Evolutionary conservation across 2,797 vertebrate species (phyloP), one percentile per base, ranked within the genome.

Genomic region (Dendrocincla fuliginosa): DNA sequence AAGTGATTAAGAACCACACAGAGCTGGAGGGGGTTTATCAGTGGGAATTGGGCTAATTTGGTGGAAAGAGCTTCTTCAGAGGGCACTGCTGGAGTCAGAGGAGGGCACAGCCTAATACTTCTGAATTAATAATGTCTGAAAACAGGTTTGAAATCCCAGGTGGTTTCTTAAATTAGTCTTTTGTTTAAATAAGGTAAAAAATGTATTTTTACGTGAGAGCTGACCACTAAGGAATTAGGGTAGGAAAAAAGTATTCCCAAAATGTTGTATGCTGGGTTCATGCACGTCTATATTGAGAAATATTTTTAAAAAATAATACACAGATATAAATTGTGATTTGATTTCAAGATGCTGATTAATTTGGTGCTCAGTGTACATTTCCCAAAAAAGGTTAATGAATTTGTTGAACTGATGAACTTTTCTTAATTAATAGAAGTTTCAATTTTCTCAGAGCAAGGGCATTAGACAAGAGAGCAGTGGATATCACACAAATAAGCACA

Each of bases 341-440:
- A 83, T 93, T 89, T 96, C 49, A 74, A 53, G 81, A 95, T 90
- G 56, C 82, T 97, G 93, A 97, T 97, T 97, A 96, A 86, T 93
- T 97, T 96, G 91, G 59, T 87, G 93, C 87, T 97, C 86, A 88
- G 83, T 91, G 85, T 85, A 93, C 89, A 75, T 95, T 95, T 95
- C 85, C 85, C 56, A 85, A 95, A 95, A 94, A 96, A 97, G 82
- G 78, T 96, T 95, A 97, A 97, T 97, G 96, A 96, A 95, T 96
- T 64, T 89, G 52, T 95, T 97, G 96, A 96, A 96, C 81, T 96
- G 83, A 67, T 90, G 87, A 96, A 97, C 93, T 93, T 96, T 65
- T 69, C 74, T 91, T 97, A 94, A 96, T 96, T 96, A 96, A 94
- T 93, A 81, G 71, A 84, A 88, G 80, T 90, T 95, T 96, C 95